Evolutionary conservation across 2,113 vertebrate species (phyloP).

Genomic region (Glaucidium brasilianum): DNA sequence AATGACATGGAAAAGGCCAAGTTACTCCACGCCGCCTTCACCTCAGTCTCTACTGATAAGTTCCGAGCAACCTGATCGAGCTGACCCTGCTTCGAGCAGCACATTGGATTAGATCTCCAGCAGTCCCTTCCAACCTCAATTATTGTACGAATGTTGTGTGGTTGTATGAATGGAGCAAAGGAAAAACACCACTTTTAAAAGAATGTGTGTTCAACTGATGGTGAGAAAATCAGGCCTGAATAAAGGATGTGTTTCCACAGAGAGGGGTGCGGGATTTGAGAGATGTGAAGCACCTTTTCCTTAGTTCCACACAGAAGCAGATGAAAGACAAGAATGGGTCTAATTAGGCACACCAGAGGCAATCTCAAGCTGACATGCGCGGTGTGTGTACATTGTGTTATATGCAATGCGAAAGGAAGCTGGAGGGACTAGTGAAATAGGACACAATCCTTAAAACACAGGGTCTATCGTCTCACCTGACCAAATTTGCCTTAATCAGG

Average conservation of each 20-base stretch:
- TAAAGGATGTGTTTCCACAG: neutral
- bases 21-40: neutral
- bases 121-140: neutral
- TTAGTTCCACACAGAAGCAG: neutral
- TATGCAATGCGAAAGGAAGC: neutral
- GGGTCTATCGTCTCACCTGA: neutral
- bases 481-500: neutral
- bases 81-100: neutral
- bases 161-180: neutral
- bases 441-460: neutral
- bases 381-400: rapidly evolving
- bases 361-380: neutral
- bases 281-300: neutral
- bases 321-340: neutral
- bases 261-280: neutral
- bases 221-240: neutral
- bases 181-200: neutral
- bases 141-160: neutral
- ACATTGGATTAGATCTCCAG: neutral
- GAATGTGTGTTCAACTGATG: neutral
- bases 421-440: neutral
- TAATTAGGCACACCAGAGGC: neutral
- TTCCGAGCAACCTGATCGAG: neutral
- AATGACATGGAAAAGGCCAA: neutral
- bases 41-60: neutral